Conservation (phyloP, 2,113 vertebrate species). For the Mormoops blainvillei region DNA sequence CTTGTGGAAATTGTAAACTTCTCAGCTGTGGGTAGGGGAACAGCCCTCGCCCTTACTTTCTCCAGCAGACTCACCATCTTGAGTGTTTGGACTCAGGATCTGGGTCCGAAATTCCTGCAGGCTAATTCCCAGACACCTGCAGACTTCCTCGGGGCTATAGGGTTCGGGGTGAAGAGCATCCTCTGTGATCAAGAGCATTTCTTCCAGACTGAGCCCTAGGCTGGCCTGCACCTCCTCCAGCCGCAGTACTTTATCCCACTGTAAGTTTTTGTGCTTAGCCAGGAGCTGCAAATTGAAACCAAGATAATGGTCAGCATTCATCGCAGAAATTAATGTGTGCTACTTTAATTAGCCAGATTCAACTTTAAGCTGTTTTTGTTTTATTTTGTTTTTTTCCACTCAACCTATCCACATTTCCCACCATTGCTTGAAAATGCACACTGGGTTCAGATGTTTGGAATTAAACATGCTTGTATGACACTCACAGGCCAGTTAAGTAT, state of each 20-base stretch:
- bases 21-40: neutral
- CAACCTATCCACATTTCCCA: slow-evolving; percentile 30
- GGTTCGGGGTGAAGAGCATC: slow-evolving; percentile 89
- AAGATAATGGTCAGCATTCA: slow-evolving; percentile 42
- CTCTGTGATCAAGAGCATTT: slow-evolving; percentile 90
- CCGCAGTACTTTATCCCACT: slow-evolving; percentile 80
- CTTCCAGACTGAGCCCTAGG: slow-evolving; percentile 85
- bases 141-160: slow-evolving; percentile 92
- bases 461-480: slow-evolving; percentile 46
- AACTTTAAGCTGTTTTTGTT: slow-evolving; percentile 46
- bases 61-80: slow-evolving; percentile 83
- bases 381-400: neutral
- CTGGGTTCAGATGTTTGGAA: slow-evolving; percentile 50
- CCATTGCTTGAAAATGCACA: slow-evolving; percentile 20
- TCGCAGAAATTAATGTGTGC: slow-evolving; percentile 12
- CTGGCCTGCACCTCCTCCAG: slow-evolving; percentile 88
- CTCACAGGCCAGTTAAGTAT: slow-evolving; percentile 1
- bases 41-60: neutral
- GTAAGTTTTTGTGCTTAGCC: slow-evolving; percentile 82
- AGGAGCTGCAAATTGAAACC: slow-evolving; percentile 79
- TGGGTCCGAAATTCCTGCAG: slow-evolving; percentile 83
- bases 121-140: slow-evolving; percentile 86
- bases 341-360: neutral
- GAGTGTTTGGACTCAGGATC: slow-evolving; percentile 89
- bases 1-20: neutral